Conservation (phyloP, 2,113 vertebrate species). For the Pelobates fuscus region DNA sequence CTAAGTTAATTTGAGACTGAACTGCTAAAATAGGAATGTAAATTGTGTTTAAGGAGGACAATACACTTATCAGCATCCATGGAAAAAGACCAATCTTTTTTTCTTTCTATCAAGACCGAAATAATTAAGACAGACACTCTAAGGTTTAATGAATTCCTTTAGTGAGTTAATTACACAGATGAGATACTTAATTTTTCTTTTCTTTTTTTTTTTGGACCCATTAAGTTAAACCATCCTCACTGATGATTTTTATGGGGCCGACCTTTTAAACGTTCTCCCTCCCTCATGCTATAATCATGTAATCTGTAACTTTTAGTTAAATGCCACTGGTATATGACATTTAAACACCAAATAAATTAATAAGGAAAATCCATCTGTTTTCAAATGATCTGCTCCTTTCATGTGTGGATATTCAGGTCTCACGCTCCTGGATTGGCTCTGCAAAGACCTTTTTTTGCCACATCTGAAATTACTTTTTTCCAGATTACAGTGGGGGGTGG, state of each 20-base stretch:
- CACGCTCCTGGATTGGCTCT: neutral
- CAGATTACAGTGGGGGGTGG: neutral
- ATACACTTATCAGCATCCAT: no score
- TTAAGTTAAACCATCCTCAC: conserved; percentile 23
- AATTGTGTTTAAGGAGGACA: no score
- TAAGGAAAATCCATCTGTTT: conserved; percentile 18
- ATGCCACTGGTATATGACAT: conserved; percentile 40
- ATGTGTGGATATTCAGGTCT: conserved; percentile 22
- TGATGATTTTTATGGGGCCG: conserved; percentile 25
- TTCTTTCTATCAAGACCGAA: no score
- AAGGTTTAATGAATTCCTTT: conserved; percentile 12
- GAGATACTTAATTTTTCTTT: conserved; percentile 15
- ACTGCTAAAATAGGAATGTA: no score
- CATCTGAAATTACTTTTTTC: conserved; percentile 1
- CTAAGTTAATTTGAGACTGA: no score
- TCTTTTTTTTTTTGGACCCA: conserved; percentile 29
- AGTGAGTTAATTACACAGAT: conserved; percentile 26
- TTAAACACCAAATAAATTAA: conserved; percentile 31
- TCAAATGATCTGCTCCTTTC: conserved; percentile 17
- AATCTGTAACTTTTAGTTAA: conserved; percentile 30
- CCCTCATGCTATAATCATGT: conserved; percentile 8
- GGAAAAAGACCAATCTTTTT: neutral
- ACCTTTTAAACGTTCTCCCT: conserved; percentile 38
- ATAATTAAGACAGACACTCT: no score
- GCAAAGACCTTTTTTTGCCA: neutral